Evolutionary conservation across 2,113 vertebrate species (phyloP).

Genomic region (Recurvirostra avosetta): DNA sequence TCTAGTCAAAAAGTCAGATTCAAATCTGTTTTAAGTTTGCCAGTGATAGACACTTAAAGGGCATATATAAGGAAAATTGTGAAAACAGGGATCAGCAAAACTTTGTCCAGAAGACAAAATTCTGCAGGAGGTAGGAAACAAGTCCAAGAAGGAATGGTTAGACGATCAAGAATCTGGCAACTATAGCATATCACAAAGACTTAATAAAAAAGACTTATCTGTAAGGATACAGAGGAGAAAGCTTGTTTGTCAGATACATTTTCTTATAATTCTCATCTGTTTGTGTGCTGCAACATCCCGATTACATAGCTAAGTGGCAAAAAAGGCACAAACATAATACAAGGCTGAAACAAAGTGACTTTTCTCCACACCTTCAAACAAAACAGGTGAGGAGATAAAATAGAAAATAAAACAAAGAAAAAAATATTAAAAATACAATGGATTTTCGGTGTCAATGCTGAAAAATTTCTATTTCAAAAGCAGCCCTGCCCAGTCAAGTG

Average conservation of each 20-base stretch:
- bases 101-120: not conserved
- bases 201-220: not conserved
- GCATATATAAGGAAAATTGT: not conserved
- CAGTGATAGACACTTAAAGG: not conserved
- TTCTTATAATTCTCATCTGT: not conserved
- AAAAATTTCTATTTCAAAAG: not conserved
- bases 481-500: not conserved
- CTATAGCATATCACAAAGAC: not conserved
- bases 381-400: not conserved
- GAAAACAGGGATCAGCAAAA: not conserved
- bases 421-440: not conserved
- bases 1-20: not conserved
- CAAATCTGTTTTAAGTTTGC: not conserved
- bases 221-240: not conserved
- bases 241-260: not conserved
- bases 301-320: not conserved
- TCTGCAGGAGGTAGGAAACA: not conserved
- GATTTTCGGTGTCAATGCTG: not conserved
- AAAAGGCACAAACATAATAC: not conserved
- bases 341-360: not conserved
- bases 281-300: not conserved
- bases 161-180: not conserved
- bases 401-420: not conserved
- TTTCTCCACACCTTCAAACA: not conserved
- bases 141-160: not conserved